Conservation (phyloP, 2,113 vertebrate species). For the Syngnathus scovelli region DNA sequence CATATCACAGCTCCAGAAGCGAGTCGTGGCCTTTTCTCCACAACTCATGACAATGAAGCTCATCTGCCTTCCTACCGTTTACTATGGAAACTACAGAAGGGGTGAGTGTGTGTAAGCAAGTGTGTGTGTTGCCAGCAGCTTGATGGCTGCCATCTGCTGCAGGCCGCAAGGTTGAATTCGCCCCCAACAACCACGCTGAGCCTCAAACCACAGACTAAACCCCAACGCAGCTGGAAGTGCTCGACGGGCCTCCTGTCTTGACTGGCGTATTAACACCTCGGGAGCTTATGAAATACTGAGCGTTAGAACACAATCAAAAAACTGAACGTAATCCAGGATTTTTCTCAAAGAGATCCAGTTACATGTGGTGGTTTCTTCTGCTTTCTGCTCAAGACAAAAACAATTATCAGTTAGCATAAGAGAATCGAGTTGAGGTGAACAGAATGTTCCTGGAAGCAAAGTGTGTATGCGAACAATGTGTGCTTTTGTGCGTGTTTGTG, state of each 20-base stretch:
- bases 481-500: slow-evolving; percentile 17
- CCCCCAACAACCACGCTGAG: slow-evolving; percentile 55
- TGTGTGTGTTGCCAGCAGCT: slow-evolving; percentile 40
- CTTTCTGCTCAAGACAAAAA: slow-evolving; percentile 27
- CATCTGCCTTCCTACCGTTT: slow-evolving; percentile 54
- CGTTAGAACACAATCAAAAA: slow-evolving; percentile 27
- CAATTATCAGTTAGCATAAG: slow-evolving; percentile 45
- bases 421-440: slow-evolving; percentile 50
- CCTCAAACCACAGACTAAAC: slow-evolving; percentile 64
- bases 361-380: slow-evolving; percentile 28
- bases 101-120: slow-evolving; percentile 39
- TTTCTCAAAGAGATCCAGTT: slow-evolving; percentile 11
- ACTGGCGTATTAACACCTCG: slow-evolving; percentile 59
- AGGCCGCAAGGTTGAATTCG: slow-evolving; percentile 58
- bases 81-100: slow-evolving; percentile 60
- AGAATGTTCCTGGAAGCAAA: slow-evolving; percentile 60
- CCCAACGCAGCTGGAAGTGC: slow-evolving; percentile 59
- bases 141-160: slow-evolving; percentile 68
- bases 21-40: slow-evolving; percentile 15
- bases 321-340: slow-evolving; percentile 7
- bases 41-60: slow-evolving; percentile 35
- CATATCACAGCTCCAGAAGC: background rate
- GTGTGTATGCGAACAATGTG: slow-evolving; percentile 21
- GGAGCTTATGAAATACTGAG: slow-evolving; percentile 25
- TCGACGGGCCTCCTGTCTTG: slow-evolving; percentile 50